phyloP scores from a whole-genome alignment of 2,797 vertebrate species.

The Urosaurus nigricauda region DNA sequence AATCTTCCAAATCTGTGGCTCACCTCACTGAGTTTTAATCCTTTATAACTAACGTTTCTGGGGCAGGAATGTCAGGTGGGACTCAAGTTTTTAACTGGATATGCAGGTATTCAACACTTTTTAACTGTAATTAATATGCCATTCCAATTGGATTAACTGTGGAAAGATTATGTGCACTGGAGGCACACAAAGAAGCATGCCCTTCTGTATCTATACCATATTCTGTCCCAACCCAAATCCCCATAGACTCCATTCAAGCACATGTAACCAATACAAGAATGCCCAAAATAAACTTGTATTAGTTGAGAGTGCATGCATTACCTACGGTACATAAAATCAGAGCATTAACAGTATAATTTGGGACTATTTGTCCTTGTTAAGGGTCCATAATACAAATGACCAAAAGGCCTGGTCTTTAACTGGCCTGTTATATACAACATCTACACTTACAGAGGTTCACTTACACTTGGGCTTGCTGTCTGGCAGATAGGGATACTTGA shows the following conservation, averaged over 20 bases:
- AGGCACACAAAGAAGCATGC: background rate
- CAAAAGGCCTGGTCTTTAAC: background rate
- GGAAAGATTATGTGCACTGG: background rate
- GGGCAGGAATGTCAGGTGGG: background rate
- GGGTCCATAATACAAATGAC: background rate
- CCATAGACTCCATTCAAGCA: no score
- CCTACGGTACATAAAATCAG: background rate
- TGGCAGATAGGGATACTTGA: background rate
- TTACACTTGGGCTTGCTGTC: accelerated
- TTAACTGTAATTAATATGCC: background rate
- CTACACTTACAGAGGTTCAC: background rate
- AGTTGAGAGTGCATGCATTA: background rate
- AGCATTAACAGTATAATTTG: background rate
- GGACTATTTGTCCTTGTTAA: background rate
- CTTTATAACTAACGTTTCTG: background rate
- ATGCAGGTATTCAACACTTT: background rate
- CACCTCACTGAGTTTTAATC: background rate
- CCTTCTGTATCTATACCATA: background rate
- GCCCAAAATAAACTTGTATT: background rate
- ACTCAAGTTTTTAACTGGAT: background rate
- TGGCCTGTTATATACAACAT: background rate
- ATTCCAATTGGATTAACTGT: background rate
- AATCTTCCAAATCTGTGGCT: background rate
- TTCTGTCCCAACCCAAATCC: no score
- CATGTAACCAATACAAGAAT: background rate